Evolutionary conservation across 2,888 invertebrate species (phyloP).

Genomic region (Ashinkailepas kermadecensis): DNA sequence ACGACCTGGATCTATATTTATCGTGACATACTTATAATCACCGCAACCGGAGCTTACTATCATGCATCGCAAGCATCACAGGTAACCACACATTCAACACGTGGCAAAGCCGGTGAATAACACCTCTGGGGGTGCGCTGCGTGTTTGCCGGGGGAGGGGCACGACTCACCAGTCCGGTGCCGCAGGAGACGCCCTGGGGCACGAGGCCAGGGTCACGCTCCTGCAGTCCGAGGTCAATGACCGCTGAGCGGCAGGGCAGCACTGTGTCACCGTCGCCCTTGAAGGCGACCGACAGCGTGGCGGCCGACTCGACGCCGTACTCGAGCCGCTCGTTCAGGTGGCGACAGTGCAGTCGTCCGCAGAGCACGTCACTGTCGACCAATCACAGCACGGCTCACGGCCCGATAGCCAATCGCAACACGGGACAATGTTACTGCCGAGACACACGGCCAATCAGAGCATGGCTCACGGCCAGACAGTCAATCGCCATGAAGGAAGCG

Average conservation of each 20-base stretch:
- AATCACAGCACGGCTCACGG: constrained; percentile 12
- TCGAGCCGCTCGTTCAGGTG: constrained; percentile 88
- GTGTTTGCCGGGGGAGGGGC: background rate
- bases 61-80: too few species aligned
- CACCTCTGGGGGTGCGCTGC: background rate
- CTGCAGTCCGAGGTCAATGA: constrained; percentile 82
- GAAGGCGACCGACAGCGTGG: constrained; percentile 72
- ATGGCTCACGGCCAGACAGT: too few species aligned
- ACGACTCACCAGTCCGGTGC: constrained; percentile 59
- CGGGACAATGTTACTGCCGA: background rate
- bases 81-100: too few species aligned
- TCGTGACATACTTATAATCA: too few species aligned
- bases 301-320: constrained; percentile 88
- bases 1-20: too few species aligned
- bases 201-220: constrained; percentile 91
- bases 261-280: constrained; percentile 56
- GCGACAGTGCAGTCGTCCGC: constrained; percentile 91
- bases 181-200: constrained; percentile 90
- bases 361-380: constrained; percentile 56
- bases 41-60: too few species aligned
- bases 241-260: constrained; percentile 80
- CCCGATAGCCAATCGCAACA: background rate
- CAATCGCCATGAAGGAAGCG: background rate
- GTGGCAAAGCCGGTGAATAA: background rate
- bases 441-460: too few species aligned